Evolutionary conservation across 2,888 invertebrate genomes (phyloP), one percentile per base, ranked within the genome.

Genomic region (Drymonia ruficornis): DNA sequence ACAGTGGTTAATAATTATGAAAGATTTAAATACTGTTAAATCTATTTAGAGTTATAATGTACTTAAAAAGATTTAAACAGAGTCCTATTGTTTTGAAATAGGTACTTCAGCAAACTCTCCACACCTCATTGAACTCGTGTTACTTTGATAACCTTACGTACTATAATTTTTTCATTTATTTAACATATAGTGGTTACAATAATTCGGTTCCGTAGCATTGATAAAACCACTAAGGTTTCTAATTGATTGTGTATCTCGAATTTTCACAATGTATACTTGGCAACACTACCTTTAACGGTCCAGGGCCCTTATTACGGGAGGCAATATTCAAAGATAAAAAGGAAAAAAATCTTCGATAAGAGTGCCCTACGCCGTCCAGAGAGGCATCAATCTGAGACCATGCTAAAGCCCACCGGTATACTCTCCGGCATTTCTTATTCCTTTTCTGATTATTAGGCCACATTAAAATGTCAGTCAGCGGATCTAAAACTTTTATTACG

Each of bases 371-470:
- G 71, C 75, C 72, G 72, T 67, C 71, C 70, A 65, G 76, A 68
- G 77, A 76, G 73, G 86, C 89, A 89, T 90, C 89, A 89, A 91
- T 90, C 89, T 84, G 82, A 73, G 68, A 73, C 77, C 80, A 82
- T 86, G 89, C 89, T 88, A 86, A 89, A 91, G 89, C 89, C 89
- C 88, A 89, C 87, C 87, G 86, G 84, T 85, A 79, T 81, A 84
- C 81, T 82, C 71, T 23, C 72, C 70, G 63, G 63, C 70, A 52
- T 52, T 85, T 87, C 90, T 89, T 86, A 68, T 82, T 82, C 77
- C 80, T 72, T 84, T 87, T 85, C 83, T 81, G 85, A 87, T 91
- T 91, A 91, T 91, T 91, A 91, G 87, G 81, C 86, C 85, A 90
- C 89, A 90, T 91, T 91, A 90, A 90, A 89, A 89, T 85, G 81